Base-by-base conservation (phyloP, 37 sponge, comb jelly and placozoan species). In the Chondrilla cf. caribensis region DNA sequence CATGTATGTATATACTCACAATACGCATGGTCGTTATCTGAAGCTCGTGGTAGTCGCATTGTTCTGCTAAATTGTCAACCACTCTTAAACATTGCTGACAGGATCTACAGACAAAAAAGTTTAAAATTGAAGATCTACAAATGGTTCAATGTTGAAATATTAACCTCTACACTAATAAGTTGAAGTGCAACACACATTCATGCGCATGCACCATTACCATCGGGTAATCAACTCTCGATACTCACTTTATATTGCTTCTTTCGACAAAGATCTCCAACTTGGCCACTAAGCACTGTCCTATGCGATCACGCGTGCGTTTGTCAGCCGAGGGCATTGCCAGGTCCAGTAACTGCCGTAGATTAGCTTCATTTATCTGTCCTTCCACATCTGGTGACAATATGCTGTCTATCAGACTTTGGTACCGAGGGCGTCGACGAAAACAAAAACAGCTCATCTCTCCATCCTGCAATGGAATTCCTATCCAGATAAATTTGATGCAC, bases 321-420 rank as follows among this genome's bases (percentile, higher is more conserved):
- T 91, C 82, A 2, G 94, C 92, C 4, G 89, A 86, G 4, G 97
- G 89, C 36, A 80, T 70, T 0, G 94, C 94, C 37, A 89, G 90
- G 82, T 85, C 90, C 24, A 91, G 79, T 31, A 96, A 84, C 60
- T 93, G 93, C 41, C 89, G 92, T 79, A 93, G 67, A 28, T 96
- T 70, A 17, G 82, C 67, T 33, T 60, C 54, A 9, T 90, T 88
- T 3, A 95, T 85, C 9, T 73, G 44, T 4, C 82, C 71, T 18
- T 86, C 89, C 31, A 77, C 76, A 58, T 90, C 89, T 28, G 65
- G 59, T 0, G 97, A 90, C 39, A 87, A 93, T 5, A 96, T 81
- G 83, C 65, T 79, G 80, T 96, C 94, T 33, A 93, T 89, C 15
- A 89, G 90, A 38, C 92, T 75, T 82, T 96, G 86, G 72, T 96